Base-by-base conservation (phyloP, 2,888 invertebrate species). In the Thymelicus lineola region DNA sequence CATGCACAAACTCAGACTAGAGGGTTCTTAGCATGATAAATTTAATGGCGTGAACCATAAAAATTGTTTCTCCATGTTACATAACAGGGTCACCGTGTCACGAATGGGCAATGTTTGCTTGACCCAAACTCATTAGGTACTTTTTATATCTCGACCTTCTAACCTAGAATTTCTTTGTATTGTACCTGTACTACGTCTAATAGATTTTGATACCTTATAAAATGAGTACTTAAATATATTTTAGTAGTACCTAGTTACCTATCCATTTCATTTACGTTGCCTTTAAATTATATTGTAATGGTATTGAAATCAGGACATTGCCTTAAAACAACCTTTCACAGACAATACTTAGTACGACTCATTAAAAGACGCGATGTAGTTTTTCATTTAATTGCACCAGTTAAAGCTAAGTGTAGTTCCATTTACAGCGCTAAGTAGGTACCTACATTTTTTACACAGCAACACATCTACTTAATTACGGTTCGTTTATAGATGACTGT, bases 81-180 rank as follows among this genome's bases (percentile, higher is more conserved):
- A 55, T 69, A 69, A 69, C 36, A 63, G 68, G 64, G 68, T 69
- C 68, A 69, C 55, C 45, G 68, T 68, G 68, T 58, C 62, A 55
- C 57, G 62, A 63, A 36, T 62, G 57, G 62, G 45, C 68, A 63
- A 62, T 69, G 68, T 69, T 69, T 69, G 68, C 62, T 69, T 69
- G 62, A 58, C 68, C 62, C 68, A 46, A 63, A 68, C 68, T 63
- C 62, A 69, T 69, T 69, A 53, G 53, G 53, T 17, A 53, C 53
- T 53, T 53, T 20, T 62, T 68, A 46, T 61, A 48, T 35, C 62
- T 63, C 57, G 68, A 69, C 68, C 68, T 63, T 69, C 57, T 63
- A 69, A 69, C 68, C 68, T 46, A 55, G 62, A 68, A 53, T 42
- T 53, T 68, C 60, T 61, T 62, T 45, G 48, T 48, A 0, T 48